These are phyloP conservation scores for Eupeodes corollae DNA, from an alignment of 1,140 invertebrate genomes.

Conservation along the genomic window DNA sequence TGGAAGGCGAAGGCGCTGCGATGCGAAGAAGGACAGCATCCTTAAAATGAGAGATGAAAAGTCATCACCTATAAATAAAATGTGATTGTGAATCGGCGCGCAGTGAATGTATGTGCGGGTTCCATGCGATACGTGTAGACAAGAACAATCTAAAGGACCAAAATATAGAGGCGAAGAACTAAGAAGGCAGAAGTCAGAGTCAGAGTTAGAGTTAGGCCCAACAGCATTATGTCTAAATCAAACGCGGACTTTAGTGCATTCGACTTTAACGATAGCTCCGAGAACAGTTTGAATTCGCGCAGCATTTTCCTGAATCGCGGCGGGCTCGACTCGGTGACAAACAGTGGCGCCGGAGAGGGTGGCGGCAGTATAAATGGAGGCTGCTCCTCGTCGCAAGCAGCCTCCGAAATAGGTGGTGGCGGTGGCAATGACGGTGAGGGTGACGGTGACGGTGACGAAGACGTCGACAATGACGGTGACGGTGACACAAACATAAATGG, in stretches of 20 bases:
- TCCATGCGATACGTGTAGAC: too few relatives aligned
- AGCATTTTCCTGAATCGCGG: conserved; percentile 27
- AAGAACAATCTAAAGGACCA: too few relatives aligned
- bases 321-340: conserved; percentile 13
- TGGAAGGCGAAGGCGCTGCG: neutral
- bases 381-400: too few relatives aligned
- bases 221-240: conserved; percentile 6
- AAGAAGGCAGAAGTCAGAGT: too few relatives aligned
- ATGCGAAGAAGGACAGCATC: conserved; percentile 7
- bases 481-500: conserved; percentile 3
- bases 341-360: too few relatives aligned
- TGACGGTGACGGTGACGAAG: neutral
- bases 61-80: too few relatives aligned
- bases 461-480: neutral
- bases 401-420: neutral
- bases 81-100: too few relatives aligned
- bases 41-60: conserved; percentile 1
- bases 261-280: conserved; percentile 35
- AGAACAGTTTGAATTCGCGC: conserved; percentile 31
- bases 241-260: conserved; percentile 32
- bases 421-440: neutral
- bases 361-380: too few relatives aligned
- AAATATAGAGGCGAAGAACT: too few relatives aligned
- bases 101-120: too few relatives aligned
- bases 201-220: too few relatives aligned